Conservation (phyloP, 2,113 vertebrate genomes). For the Cryptomyrus ogoouensis region DNA sequence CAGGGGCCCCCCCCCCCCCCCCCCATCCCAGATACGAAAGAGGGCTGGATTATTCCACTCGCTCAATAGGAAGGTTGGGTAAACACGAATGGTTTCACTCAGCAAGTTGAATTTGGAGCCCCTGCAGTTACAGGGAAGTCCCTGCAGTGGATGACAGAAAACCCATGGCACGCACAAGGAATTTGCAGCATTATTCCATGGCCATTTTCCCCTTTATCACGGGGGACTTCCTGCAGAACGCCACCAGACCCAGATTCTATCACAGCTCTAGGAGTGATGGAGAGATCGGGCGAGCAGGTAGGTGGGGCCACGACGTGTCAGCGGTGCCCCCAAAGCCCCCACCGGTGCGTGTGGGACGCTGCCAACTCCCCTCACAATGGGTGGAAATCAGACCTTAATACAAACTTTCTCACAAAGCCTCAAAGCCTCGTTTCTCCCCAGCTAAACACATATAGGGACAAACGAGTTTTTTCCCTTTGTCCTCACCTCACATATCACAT, state of each 20-base stretch:
- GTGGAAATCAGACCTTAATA: slow-evolving; percentile 70
- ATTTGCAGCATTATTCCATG: slow-evolving; percentile 24
- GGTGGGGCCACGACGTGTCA: slow-evolving; percentile 26
- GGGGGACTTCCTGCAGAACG: slow-evolving; percentile 37
- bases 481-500: slow-evolving; percentile 30
- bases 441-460: neutral
- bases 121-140: slow-evolving; percentile 6
- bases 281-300: slow-evolving; percentile 25
- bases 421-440: slow-evolving; percentile 38
- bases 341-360: slow-evolving; percentile 57
- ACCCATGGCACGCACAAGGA: slow-evolving; percentile 22
- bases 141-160: slow-evolving; percentile 28
- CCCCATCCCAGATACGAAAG: slow-evolving; percentile 12
- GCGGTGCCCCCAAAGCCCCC: slow-evolving; percentile 29
- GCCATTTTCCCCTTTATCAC: slow-evolving; percentile 37
- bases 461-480: neutral
- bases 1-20: neutral
- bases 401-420: slow-evolving; percentile 69
- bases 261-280: slow-evolving; percentile 22
- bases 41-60: slow-evolving; percentile 26
- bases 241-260: slow-evolving; percentile 18
- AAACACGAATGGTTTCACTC: slow-evolving; percentile 35
- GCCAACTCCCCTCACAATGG: slow-evolving; percentile 65
- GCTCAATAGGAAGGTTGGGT: slow-evolving; percentile 1
- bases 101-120: slow-evolving; percentile 28